Evolutionary conservation across 2,113 vertebrate species (phyloP), one percentile per base, ranked within the genome.

Genomic region (Myocastor coypus): DNA sequence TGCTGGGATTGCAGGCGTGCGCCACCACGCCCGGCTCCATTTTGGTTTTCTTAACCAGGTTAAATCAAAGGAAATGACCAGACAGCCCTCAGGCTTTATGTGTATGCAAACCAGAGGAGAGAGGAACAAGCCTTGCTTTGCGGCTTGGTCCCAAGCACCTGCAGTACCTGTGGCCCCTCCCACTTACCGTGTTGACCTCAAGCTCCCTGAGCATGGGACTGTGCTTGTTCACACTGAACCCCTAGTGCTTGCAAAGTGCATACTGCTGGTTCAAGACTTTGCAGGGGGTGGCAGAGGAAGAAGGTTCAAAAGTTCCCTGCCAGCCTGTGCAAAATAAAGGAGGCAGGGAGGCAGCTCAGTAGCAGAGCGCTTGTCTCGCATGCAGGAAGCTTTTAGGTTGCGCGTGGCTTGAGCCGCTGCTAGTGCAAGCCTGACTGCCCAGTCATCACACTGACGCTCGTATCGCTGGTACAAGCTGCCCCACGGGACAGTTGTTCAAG

Each of bases 61-160:
- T 42, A 83, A 82, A 24, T 85, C n/a, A 40, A 78, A 95, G 37
- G 34, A 96, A 61, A 61, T 71, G 30, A 86, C 34, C 55, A 63
- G 37, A 84, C 5, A 69, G 19, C 37, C 73, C 63, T 88, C 52
- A 40, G 4, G 57, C 42, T 94, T 32, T 89, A 52, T 69, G 59
- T 83, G 37, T 46, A 28, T 83, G 83, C 71, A 86, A 91, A 63
- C 13, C 55, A 59, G 34, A 5, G 3, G 19, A 80, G 66, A 24
- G 63, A 57, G 78, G 24, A 50, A 30, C 12, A 8, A 73, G 24
- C 40, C n/a, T 55, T 11, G n/a, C 30, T 28, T 26, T 68, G n/a
- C 7, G n/a, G 68, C 73, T 59, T 92, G 40, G 30, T 17, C 40
- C 28, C 84, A 66, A 34, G 52, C 57, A 55, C 61, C 81, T 63